Percentiles rank a stretch among this genome's conserved stretches.
phyloP scores from a whole-genome alignment of 2,888 invertebrate species.

The Harmothoe impar region DNA sequence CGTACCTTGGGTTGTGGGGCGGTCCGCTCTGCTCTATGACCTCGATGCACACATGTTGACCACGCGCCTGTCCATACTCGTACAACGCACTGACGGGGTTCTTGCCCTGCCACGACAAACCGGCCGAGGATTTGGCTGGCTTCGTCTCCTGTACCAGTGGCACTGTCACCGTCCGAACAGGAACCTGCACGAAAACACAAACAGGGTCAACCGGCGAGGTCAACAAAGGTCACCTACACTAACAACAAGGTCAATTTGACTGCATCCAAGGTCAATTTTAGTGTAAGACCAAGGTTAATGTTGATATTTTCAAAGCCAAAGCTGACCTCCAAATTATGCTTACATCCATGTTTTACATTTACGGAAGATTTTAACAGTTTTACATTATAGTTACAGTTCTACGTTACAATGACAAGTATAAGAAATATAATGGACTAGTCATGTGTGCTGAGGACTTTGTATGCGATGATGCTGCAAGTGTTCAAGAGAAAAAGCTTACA shows the following conservation, averaged over 20 bases:
- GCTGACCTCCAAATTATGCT: too few relatives aligned
- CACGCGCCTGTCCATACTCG: conserved; percentile 83
- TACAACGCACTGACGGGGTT: conserved; percentile 84
- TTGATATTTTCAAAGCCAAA: too few relatives aligned
- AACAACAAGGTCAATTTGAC: neutral
- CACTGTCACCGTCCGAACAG: conserved; percentile 29
- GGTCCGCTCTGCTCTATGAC: conserved; percentile 81
- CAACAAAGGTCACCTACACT: neutral
- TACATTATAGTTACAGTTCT: too few relatives aligned
- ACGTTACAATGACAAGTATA: too few relatives aligned
- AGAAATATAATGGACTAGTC: too few relatives aligned
- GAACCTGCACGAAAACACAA: neutral
- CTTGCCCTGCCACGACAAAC: conserved; percentile 72
- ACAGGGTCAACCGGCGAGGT: too few relatives aligned
- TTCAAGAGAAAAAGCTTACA: too few relatives aligned
- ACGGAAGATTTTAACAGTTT: too few relatives aligned
- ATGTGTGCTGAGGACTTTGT: too few relatives aligned
- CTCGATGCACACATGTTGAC: conserved; percentile 80
- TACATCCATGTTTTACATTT: too few relatives aligned
- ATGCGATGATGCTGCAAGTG: too few relatives aligned
- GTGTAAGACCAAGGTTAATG: neutral
- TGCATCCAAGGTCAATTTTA: neutral
- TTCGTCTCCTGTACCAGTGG: conserved; percentile 44
- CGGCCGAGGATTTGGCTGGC: conserved; percentile 42
- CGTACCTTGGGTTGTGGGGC: conserved; percentile 83